phyloP scores from a whole-genome alignment of 1,140 invertebrate genomes.

The Saxidomus purpurata region DNA sequence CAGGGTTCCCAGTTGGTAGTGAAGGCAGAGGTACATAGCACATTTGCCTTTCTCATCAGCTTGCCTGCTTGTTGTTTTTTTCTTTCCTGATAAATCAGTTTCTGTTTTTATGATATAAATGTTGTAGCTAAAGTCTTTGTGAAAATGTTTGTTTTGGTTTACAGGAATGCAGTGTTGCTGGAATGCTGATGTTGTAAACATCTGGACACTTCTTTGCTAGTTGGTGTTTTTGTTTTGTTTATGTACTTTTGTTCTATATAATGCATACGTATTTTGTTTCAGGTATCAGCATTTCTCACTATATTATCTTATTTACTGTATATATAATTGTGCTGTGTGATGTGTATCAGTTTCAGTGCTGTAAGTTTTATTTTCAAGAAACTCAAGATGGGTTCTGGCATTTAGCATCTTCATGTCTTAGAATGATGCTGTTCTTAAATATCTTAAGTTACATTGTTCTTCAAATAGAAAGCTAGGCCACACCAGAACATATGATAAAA shows the following conservation, averaged over 20 bases:
- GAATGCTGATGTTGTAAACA: background rate
- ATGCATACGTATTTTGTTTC: background rate
- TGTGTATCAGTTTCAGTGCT: background rate
- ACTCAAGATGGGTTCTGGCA: too few relatives aligned
- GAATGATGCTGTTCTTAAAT: too few relatives aligned
- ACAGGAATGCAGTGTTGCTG: background rate
- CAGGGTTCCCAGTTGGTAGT: constrained; percentile 6
- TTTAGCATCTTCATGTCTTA: too few relatives aligned
- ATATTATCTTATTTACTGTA: too few relatives aligned
- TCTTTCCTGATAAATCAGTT: background rate
- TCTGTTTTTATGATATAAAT: background rate
- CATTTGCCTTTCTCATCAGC: background rate
- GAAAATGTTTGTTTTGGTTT: background rate
- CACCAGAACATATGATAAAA: too few relatives aligned
- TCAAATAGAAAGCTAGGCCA: too few relatives aligned
- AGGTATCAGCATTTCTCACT: background rate
- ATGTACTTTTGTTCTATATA: background rate
- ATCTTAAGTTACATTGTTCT: too few relatives aligned
- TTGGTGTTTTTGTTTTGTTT: background rate
- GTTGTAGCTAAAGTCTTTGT: background rate
- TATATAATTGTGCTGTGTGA: background rate
- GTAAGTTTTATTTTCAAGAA: too few relatives aligned
- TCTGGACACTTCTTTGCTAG: background rate
- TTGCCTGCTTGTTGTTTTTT: background rate
- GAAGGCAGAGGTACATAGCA: constrained; percentile 63